Base-by-base conservation (phyloP, 1,140 invertebrate species). In the Cepaea nemoralis region DNA sequence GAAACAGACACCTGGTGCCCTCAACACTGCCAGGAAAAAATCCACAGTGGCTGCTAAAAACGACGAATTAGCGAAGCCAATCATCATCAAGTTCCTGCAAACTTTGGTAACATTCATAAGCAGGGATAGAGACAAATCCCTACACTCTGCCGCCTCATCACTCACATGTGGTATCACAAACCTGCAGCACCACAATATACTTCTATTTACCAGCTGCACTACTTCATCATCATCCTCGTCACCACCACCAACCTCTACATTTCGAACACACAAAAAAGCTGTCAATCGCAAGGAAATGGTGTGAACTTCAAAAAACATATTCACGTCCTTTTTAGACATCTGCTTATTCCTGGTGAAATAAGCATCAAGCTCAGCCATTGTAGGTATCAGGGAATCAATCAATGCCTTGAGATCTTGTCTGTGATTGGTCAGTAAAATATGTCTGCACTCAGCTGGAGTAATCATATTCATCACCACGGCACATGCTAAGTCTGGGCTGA, bases 381-480 rank as follows among this genome's bases (percentile, higher is more conserved):
- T 39, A 5, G 75, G 31, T 5, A 6, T 14, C 75, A 77, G 45
- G 1, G 63, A 40, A 45, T 79, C 42, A 1, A 69, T 16, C n/a
- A 79, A 31, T n/a, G 42, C 59, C 12, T 14, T 12, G 3, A 79
- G 40, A 69, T 31, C 31, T 14, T 16, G 14, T 42, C 22, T 59
- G 33, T 80, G 78, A 12, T 45, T 70, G 35, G 40, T 55, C 37
- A 80, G 31, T 45, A 80, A 31, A 12, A 80, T 39, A 3, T 45
- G 45, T 39, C 69, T 3, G 55, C 67, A 80, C 31, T 80, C 78
- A 55, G 78, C 67, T 14, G 39, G 78, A 45, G 67, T 55, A 3
- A 80, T 27, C 69, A 80, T 50, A 35, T 35, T 59, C 45, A 50
- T 22, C 27, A 80, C 19, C 33, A 55, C 19, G 12, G 39, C 24